A percentile compares a stretch with the other conserved stretches of the same genome.
Conservation (phyloP, 2,797 vertebrate genomes). For the Sebastolobus alascanus region DNA sequence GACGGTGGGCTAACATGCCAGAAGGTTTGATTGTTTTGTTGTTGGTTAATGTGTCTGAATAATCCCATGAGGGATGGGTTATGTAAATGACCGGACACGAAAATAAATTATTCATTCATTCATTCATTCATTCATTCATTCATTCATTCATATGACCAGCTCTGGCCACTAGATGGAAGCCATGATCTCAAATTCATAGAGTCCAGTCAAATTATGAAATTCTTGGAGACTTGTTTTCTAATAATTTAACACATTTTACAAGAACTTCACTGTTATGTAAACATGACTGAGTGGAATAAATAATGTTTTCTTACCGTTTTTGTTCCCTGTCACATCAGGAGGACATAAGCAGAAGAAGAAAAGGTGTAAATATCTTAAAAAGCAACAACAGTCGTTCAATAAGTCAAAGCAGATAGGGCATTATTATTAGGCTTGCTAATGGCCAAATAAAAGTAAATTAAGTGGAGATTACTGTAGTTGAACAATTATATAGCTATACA, state of each 20-base stretch:
- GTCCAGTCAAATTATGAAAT: background rate
- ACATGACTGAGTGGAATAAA: background rate
- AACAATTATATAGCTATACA: background rate
- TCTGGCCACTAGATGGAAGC: constrained; percentile 27
- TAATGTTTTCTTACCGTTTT: constrained; percentile 90
- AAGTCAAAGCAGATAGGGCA: background rate
- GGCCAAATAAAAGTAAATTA: background rate
- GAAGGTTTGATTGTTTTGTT: no score
- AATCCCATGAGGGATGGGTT: no score
- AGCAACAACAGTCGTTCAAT: constrained; percentile 32
- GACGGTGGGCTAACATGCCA: no score
- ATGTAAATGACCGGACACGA: no score
- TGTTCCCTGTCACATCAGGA: constrained; percentile 90
- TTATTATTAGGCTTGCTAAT: background rate
- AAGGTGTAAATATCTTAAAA: constrained; percentile 64
- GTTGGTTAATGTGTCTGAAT: no score
- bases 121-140: no score
- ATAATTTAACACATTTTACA: background rate
- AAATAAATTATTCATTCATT: no score
- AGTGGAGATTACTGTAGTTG: background rate
- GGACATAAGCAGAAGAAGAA: constrained; percentile 69
- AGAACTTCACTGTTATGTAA: background rate
- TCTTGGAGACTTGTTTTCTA: background rate
- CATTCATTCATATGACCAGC: no score
- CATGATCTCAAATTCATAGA: background rate